Conservation (phyloP, 2,113 vertebrate species). For the Turdus rufiventris region DNA sequence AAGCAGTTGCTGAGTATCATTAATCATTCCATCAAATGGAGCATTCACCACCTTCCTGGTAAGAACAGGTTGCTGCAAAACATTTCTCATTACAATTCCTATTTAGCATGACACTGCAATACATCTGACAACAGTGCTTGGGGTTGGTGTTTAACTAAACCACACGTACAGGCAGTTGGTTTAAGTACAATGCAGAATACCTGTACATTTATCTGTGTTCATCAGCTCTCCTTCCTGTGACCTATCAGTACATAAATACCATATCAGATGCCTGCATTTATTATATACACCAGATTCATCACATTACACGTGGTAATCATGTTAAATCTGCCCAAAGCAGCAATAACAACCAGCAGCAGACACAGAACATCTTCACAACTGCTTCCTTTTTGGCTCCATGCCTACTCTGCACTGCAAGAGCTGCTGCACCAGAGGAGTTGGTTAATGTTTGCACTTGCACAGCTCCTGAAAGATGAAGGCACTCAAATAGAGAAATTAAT, state of each 20-base stretch:
- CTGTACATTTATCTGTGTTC: background rate
- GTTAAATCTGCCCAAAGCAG: slow-evolving; percentile 4
- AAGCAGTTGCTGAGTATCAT: background rate
- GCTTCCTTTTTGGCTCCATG: background rate
- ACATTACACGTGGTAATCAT: background rate
- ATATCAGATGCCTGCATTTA: background rate
- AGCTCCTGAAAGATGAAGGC: background rate
- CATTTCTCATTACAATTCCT: background rate
- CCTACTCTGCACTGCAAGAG: background rate
- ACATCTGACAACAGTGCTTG: background rate
- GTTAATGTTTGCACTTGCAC: slow-evolving; percentile 25
- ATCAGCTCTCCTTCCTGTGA: slow-evolving; percentile 9
- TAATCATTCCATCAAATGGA: background rate
- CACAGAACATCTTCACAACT: background rate
- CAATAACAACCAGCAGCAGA: background rate
- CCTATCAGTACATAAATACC: background rate
- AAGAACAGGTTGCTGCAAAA: background rate
- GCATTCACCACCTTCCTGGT: background rate
- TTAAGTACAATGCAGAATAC: background rate
- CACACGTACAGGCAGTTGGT: background rate
- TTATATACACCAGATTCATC: background rate
- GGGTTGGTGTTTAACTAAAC: background rate
- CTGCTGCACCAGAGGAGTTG: background rate
- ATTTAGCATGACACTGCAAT: background rate
- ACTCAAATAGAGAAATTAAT: background rate